Evolutionary conservation across 2,888 invertebrate genomes (phyloP).

Genomic region (Agrochola lota): DNA sequence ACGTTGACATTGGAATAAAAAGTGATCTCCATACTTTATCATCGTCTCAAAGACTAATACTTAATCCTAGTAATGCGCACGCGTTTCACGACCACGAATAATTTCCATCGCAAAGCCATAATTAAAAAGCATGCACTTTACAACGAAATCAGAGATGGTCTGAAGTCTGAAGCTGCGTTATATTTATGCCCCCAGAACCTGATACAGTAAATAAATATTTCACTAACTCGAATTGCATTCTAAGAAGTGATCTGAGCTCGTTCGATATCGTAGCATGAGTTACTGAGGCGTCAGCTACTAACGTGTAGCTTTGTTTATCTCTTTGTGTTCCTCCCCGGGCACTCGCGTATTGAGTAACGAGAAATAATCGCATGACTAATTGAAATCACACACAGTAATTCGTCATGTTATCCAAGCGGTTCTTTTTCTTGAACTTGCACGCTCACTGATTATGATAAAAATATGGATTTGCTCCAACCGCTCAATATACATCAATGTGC

Average conservation of each 20-base stretch:
- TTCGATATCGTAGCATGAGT: constrained; percentile 80
- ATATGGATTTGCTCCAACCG: constrained; percentile 57
- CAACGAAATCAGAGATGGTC: constrained; percentile 76
- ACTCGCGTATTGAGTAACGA: constrained; percentile 81
- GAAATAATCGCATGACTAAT: constrained; percentile 84
- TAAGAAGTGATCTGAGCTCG: constrained; percentile 78
- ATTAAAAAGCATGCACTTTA: constrained; percentile 77
- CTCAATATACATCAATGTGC: constrained; percentile 54
- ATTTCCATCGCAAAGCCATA: constrained; percentile 68
- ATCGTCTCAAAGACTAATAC: background rate
- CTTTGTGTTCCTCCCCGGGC: constrained; percentile 64
- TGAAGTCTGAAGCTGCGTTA: constrained; percentile 70
- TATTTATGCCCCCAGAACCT: constrained; percentile 81
- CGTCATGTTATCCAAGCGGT: constrained; percentile 73
- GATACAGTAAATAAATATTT: constrained; percentile 88
- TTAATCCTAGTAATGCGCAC: constrained; percentile 8
- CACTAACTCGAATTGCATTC: constrained; percentile 85
- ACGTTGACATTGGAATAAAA: constrained; percentile 13
- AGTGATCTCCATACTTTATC: constrained; percentile 41
- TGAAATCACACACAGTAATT: constrained; percentile 77
- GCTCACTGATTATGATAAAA: constrained; percentile 55
- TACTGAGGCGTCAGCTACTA: constrained; percentile 80
- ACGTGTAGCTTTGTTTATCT: constrained; percentile 76
- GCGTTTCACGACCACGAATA: constrained; percentile 49
- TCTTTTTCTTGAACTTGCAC: constrained; percentile 67